Conservation (phyloP, 1,140 invertebrate species). For the Hydropsyche tenuis region DNA sequence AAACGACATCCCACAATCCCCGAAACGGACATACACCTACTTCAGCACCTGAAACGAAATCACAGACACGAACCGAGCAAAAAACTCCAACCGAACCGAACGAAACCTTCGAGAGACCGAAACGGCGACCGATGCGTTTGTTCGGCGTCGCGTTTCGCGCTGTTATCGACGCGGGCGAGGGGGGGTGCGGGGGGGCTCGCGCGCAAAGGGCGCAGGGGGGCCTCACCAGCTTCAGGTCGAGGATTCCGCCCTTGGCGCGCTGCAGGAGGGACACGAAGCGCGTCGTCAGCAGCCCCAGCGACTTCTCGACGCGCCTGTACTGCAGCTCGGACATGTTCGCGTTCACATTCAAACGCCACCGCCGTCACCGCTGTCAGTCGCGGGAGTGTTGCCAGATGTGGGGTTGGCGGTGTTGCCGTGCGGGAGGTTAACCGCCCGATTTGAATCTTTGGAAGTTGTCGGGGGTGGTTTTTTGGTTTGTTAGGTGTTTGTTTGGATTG, state of each 20-base stretch:
- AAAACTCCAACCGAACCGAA: not conserved
- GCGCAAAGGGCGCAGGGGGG: not conserved
- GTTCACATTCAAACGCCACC: conserved; percentile 44
- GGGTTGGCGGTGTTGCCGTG: not conserved
- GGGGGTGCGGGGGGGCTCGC: not conserved
- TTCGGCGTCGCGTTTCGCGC: conserved; percentile 1
- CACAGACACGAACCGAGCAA: no score
- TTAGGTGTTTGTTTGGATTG: no score
- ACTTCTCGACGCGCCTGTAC: conserved; percentile 68
- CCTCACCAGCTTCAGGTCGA: conserved; percentile 78
- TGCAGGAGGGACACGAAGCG: conserved; percentile 91
- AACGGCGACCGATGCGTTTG: not conserved
- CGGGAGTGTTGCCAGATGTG: conserved; percentile 37
- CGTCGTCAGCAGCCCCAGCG: conserved; percentile 90
- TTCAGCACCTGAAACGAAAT: no score
- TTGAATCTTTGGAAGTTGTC: no score
- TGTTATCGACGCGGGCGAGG: not conserved
- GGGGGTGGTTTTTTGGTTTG: no score
- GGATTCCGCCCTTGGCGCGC: conserved; percentile 85
- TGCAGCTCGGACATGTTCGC: conserved; percentile 54
- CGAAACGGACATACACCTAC: not conserved
- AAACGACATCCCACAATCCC: not conserved
- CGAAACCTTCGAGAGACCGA: not conserved
- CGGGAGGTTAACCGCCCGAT: not conserved
- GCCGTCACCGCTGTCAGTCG: conserved; percentile 33